Percentiles rank a stretch among this genome's conserved stretches.
Conservation (phyloP, 92 coral and sea anemone genomes). For the Epizoanthus ramosus region DNA sequence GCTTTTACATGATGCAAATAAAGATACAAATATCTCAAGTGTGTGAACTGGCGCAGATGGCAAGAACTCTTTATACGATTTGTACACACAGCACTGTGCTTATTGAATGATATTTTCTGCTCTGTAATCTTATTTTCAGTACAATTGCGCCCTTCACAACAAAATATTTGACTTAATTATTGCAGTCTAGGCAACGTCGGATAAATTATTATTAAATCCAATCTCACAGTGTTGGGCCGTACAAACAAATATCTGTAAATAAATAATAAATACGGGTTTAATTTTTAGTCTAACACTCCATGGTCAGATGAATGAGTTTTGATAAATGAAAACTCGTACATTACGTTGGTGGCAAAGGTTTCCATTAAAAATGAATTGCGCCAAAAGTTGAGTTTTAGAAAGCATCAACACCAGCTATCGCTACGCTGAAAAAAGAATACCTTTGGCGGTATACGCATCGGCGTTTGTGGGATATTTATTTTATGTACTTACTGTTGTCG, state of each 20-base stretch:
- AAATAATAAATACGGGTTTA: constrained; percentile 5
- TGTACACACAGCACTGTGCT: constrained; percentile 26
- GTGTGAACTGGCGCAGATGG: constrained; percentile 42
- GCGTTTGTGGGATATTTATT: neutral
- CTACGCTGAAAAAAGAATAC: neutral
- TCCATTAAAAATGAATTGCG: neutral
- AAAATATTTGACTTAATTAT: constrained; percentile 1
- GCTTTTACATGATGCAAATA: neutral
- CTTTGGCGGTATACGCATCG: neutral
- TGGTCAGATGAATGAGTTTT: neutral
- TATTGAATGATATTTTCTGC: constrained; percentile 35
- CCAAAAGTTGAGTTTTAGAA: neutral
- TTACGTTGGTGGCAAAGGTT: neutral
- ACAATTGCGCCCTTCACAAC: constrained; percentile 10
- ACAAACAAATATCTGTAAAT: constrained; percentile 24
- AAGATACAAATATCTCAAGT: constrained; percentile 10
- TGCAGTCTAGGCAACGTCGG: constrained; percentile 13
- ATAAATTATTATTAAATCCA: constrained; percentile 19
- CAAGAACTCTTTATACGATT: constrained; percentile 11
- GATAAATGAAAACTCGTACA: neutral
- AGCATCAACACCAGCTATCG: neutral
- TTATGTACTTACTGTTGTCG: neutral
- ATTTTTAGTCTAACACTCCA: neutral
- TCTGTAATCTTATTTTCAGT: constrained; percentile 26
- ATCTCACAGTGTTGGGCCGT: neutral